A percentile compares a stretch with the other conserved stretches of the same genome.
These are phyloP conservation scores for Euzetes globulus DNA, from an alignment of 2,888 invertebrate genomes.

Conservation along the genomic window DNA sequence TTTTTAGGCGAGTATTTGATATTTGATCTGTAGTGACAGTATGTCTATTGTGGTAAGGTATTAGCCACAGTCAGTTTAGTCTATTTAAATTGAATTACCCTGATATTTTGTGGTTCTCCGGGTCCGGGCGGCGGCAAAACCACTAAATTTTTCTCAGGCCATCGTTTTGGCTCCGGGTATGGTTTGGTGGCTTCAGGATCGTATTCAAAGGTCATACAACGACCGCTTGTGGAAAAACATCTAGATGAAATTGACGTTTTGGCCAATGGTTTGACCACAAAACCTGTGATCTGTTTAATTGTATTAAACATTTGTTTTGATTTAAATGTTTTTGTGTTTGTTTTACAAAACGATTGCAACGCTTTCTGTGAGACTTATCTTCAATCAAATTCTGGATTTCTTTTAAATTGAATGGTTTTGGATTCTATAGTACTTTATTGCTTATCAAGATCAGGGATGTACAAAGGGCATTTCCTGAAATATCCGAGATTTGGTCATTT, in stretches of 20 bases:
- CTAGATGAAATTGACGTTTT: background rate
- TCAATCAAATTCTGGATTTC: too few species aligned
- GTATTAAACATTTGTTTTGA: too few species aligned
- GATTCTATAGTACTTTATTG: too few species aligned
- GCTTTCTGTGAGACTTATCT: too few species aligned
- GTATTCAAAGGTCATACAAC: constrained; percentile 25
- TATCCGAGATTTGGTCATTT: too few species aligned
- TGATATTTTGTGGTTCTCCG: constrained; percentile 61
- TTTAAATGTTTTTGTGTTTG: too few species aligned
- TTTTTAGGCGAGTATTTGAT: constrained; percentile 85
- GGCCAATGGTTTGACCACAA: background rate
- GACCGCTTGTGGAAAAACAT: background rate
- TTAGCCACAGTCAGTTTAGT: background rate
- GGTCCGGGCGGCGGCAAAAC: constrained; percentile 63
- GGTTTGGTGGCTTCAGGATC: background rate
- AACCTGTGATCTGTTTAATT: too few species aligned
- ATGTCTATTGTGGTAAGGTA: constrained; percentile 28
- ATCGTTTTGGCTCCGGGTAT: constrained; percentile 52
- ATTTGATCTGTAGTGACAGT: constrained; percentile 70
- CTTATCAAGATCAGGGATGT: too few species aligned
- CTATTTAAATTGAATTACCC: constrained; percentile 52
- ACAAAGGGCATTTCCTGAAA: too few species aligned
- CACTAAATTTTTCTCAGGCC: constrained; percentile 62
- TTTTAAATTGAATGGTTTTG: too few species aligned
- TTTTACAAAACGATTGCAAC: too few species aligned